Evolutionary conservation across 2,888 invertebrate species (phyloP), one percentile per base, ranked within the genome.

Genomic region (Torymus tubicola): DNA sequence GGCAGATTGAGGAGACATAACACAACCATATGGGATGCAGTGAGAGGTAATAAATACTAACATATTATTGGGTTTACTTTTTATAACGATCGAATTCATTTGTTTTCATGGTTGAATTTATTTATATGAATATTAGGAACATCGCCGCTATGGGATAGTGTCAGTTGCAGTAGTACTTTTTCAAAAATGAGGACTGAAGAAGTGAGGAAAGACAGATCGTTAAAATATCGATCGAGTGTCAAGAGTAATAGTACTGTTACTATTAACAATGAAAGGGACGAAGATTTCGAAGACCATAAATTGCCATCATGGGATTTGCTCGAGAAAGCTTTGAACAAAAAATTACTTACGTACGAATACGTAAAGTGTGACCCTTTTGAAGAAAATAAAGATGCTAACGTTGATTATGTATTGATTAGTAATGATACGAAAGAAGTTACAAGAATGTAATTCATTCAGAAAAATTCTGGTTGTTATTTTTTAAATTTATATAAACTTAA

Each of bases 251-350:
- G 42, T 8, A 42, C 42, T 42, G 42, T 42, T 42, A 16, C 16
- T 57, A 55, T 64, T 73, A 82, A 80, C 72, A 83, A 83, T 61
- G 80, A 82, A 65, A 79, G 80, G 58, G 85, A 61, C 81, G 85
- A 50, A 76, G 72, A 80, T 82, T 84, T 85, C 53, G 79, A 83
- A 24, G 83, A 84, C 50, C 78, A 84, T 58, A 84, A 80, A 70
- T 18, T 87, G 74, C 87, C 88, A 16, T 87, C 88, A 21, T 88
- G 89, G 89, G 87, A 87, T 53, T 81, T 86, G 81, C 85, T 89
- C 61, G 88, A 89, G 70, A 86, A 86, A 31, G 85, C 85, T 13
- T 84, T 89, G 75, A 86, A 88, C 83, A 85, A 85, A 21, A 88
- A 88, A 79, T 84, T 88, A 67, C 82, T 84, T 64, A 85, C 85